Evolutionary conservation across 2,113 vertebrate species (phyloP).

Genomic region (Coptodon bakossiorum): DNA sequence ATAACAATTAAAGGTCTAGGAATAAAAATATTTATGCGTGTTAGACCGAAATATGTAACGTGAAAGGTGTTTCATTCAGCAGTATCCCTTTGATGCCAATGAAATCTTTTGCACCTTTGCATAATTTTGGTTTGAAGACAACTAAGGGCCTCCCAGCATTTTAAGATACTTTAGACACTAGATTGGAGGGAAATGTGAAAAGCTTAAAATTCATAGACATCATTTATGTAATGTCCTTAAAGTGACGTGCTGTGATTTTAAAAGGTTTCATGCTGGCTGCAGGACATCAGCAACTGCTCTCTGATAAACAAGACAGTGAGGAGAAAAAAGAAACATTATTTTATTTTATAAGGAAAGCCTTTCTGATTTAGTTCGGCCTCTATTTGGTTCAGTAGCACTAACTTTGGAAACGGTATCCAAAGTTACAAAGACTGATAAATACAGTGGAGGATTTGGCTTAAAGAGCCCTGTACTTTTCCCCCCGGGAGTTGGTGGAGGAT

Average conservation of each 20-base stretch:
- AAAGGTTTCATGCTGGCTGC: neutral
- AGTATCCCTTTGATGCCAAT: neutral
- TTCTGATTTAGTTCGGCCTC: neutral
- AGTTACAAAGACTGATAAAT: neutral
- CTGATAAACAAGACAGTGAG: neutral
- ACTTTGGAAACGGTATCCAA: neutral
- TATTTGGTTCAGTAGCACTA: neutral
- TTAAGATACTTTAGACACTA: neutral
- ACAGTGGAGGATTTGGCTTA: neutral
- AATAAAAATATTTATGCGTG: neutral
- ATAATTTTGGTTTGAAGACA: neutral
- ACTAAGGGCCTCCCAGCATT: too few relatives aligned
- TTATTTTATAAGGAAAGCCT: neutral
- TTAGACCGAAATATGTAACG: neutral
- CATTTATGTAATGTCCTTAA: neutral
- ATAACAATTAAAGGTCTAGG: neutral
- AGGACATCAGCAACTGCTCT: neutral
- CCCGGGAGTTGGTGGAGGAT: neutral
- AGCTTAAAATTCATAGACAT: neutral
- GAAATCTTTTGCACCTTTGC: neutral
- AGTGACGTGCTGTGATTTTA: neutral
- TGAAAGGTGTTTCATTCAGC: neutral
- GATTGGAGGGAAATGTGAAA: neutral
- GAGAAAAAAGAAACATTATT: neutral
- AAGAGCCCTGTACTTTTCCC: neutral